Evolutionary conservation across 1,140 invertebrate species (phyloP).

Genomic region (Sitodiplosis mosellana): DNA sequence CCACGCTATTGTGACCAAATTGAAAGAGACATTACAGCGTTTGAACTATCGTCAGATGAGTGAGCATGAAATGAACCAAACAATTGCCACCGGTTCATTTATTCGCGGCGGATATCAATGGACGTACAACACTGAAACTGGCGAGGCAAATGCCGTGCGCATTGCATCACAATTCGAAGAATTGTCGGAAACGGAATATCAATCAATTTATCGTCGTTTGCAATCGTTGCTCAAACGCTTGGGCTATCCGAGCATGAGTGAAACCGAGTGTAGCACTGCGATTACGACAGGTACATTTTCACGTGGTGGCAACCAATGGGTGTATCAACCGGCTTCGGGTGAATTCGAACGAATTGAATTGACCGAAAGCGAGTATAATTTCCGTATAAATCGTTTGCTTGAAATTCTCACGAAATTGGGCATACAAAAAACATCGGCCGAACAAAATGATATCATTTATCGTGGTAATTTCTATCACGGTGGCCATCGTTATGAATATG

Average conservation of each 20-base stretch:
- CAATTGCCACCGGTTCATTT: background rate
- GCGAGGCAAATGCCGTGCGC: background rate
- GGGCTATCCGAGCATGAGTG: background rate
- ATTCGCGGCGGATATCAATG: background rate
- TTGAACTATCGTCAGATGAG: background rate
- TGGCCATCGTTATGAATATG: slow-evolving; percentile 1
- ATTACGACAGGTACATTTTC: background rate
- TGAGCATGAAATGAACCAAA: background rate
- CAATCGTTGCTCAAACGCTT: background rate
- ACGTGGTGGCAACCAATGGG: background rate
- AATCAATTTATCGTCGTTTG: background rate
- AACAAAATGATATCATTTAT: background rate
- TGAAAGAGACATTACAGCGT: background rate
- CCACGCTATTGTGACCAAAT: background rate
- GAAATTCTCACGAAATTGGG: background rate
- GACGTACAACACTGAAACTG: background rate
- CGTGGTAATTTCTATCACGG: background rate
- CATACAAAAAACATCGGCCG: background rate
- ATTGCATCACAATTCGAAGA: background rate
- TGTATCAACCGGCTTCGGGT: background rate
- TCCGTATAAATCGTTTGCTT: background rate
- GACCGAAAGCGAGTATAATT: background rate
- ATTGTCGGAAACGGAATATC: background rate
- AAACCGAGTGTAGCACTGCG: background rate
- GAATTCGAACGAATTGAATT: background rate